Conservation (phyloP, 2,113 vertebrate species). For the Lagopus leucura region DNA sequence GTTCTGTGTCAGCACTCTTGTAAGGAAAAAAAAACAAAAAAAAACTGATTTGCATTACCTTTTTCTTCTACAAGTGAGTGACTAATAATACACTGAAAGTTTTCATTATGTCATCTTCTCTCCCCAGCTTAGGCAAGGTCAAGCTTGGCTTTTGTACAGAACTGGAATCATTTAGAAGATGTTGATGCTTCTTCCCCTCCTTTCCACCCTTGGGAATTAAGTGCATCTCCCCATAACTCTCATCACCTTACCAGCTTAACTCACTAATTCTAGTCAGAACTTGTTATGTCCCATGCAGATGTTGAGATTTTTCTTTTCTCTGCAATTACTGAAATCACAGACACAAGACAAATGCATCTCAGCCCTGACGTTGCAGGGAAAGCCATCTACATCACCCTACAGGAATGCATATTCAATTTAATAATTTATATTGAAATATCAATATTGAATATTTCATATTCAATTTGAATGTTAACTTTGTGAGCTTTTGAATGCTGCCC, state of each 20-base stretch:
- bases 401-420: background rate
- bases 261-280: background rate
- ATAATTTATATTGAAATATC: too few relatives aligned
- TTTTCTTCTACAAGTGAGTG: background rate
- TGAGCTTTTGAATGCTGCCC: background rate
- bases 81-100: background rate
- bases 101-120: background rate
- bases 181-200: background rate
- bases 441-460: background rate
- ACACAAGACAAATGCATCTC: background rate
- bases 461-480: background rate
- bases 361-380: background rate
- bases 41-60: background rate
- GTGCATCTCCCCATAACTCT: background rate
- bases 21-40: background rate
- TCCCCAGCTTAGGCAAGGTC: background rate
- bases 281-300: background rate
- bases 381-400: background rate
- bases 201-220: background rate
- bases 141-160: background rate
- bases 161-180: background rate
- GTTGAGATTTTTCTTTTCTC: background rate
- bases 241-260: background rate
- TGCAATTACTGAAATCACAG: background rate
- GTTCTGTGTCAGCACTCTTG: conserved; percentile 11